A percentile compares a stretch with the other conserved stretches of the same genome.
Evolutionary conservation across 2,797 vertebrate genomes (phyloP).

Genomic region (Pogonophryne albipinna): DNA sequence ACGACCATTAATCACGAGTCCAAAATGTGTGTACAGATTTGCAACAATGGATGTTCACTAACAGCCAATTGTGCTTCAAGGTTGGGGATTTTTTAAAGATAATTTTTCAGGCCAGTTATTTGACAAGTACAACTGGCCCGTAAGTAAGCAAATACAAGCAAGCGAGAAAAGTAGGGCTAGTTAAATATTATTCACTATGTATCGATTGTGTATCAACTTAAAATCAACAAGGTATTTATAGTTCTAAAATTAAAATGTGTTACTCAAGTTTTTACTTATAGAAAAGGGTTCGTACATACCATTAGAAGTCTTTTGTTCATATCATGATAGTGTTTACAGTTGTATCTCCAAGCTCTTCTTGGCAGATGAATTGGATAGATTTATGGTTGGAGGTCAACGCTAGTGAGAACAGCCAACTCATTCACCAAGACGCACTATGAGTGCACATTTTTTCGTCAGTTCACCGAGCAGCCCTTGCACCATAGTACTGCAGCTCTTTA

Average conservation of each 20-base stretch:
- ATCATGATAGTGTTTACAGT: background rate
- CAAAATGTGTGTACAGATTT: slow-evolving; percentile 11
- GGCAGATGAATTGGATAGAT: background rate
- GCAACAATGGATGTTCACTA: slow-evolving; percentile 14
- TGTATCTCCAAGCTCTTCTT: background rate
- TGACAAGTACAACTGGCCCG: background rate
- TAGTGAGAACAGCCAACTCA: background rate
- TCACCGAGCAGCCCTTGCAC: slow-evolving; percentile 9
- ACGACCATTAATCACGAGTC: slow-evolving; percentile 40
- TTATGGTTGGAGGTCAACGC: background rate
- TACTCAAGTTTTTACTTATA: background rate
- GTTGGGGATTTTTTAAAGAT: slow-evolving; percentile 1
- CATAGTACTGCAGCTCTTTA: background rate
- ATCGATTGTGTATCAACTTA: background rate
- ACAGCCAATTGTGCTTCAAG: slow-evolving; percentile 15
- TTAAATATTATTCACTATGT: background rate
- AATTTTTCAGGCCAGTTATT: background rate
- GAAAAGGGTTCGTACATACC: background rate
- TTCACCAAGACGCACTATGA: slow-evolving; percentile 1
- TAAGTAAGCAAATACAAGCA: background rate
- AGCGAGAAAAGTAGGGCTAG: background rate
- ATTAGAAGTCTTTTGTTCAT: background rate
- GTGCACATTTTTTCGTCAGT: slow-evolving; percentile 7
- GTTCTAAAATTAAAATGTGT: no score
- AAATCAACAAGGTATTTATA: no score